Evolutionary conservation across 30 jellyfish, hydroid and myxozoan species (phyloP).

Genomic region (Pelagia noctiluca): DNA sequence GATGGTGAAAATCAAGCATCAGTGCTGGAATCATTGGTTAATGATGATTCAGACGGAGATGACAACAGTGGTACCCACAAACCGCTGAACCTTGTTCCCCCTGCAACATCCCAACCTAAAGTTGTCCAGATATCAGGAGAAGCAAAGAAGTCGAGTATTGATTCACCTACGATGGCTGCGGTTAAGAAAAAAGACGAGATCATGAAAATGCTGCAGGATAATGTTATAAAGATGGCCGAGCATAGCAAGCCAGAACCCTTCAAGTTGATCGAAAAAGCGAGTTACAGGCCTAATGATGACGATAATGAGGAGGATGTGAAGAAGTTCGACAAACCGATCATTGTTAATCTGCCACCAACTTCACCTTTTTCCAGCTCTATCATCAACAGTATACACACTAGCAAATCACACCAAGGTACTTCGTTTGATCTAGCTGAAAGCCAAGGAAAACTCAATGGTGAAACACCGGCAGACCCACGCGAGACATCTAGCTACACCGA

Average conservation of each 20-base stretch:
- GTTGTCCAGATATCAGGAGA: too few relatives aligned
- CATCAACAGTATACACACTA: neutral
- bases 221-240: neutral
- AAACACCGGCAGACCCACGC: slow-evolving; percentile 45
- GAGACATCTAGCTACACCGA: slow-evolving; percentile 77
- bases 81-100: too few relatives aligned
- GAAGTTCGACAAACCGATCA: slow-evolving; percentile 27
- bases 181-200: neutral
- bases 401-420: slow-evolving; percentile 48
- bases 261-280: slow-evolving; percentile 56
- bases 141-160: too few relatives aligned
- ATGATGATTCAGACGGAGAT: slow-evolving; percentile 72
- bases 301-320: neutral
- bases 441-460: neutral
- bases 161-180: neutral
- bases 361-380: too few relatives aligned
- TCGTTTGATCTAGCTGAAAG: slow-evolving; percentile 37
- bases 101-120: too few relatives aligned
- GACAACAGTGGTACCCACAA: too few relatives aligned
- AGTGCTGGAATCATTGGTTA: slow-evolving; percentile 57
- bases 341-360: slow-evolving; percentile 55
- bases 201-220: slow-evolving; percentile 11
- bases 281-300: slow-evolving; percentile 63
- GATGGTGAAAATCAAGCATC: slow-evolving; percentile 52
- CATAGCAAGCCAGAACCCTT: slow-evolving; percentile 5